Conservation (phyloP, 2,888 invertebrate species). For the Pocota personata region DNA sequence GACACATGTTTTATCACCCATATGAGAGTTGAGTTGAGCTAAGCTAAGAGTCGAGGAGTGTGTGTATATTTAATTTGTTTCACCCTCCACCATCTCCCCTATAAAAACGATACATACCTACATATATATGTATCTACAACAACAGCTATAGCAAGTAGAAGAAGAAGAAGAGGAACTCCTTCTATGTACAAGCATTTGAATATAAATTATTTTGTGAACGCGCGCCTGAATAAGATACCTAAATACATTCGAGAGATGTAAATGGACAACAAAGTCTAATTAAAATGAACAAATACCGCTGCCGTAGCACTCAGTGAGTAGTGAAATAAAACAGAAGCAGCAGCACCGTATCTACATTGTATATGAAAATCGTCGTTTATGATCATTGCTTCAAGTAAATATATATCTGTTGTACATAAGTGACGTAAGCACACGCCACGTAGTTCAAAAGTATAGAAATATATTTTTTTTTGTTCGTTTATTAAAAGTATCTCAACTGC, state of each 20-base stretch:
- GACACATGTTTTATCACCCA: slow-evolving; percentile 62
- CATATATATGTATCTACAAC: slow-evolving; percentile 26
- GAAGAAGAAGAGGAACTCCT: slow-evolving; percentile 57
- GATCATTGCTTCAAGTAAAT: slow-evolving; percentile 57
- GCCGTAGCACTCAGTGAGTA: slow-evolving; percentile 52
- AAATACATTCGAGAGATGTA: slow-evolving; percentile 70
- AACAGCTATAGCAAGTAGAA: slow-evolving; percentile 11
- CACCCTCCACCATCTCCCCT: slow-evolving; percentile 41
- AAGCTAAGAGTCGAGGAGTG: slow-evolving; percentile 37
- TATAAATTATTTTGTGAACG: slow-evolving; percentile 65
- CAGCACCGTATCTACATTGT: slow-evolving; percentile 46
- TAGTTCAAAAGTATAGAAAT: slow-evolving; percentile 66
- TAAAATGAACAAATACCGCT: slow-evolving; percentile 72
- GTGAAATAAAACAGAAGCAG: slow-evolving; percentile 60
- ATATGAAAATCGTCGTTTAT: slow-evolving; percentile 66
- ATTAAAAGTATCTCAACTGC: slow-evolving; percentile 69
- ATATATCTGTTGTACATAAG: slow-evolving; percentile 40
- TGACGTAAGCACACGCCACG: slow-evolving; percentile 68
- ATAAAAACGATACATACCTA: slow-evolving; percentile 14
- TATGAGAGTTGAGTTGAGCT: slow-evolving; percentile 18
- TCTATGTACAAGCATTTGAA: slow-evolving; percentile 66
- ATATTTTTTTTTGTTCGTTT: slow-evolving; percentile 29
- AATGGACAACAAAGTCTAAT: slow-evolving; percentile 74
- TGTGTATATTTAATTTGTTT: slow-evolving; percentile 53
- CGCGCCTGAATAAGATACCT: slow-evolving; percentile 62